Evolutionary conservation across 2,113 vertebrate genomes (phyloP), one percentile per base, ranked within the genome.

Genomic region (Corapipo altera): DNA sequence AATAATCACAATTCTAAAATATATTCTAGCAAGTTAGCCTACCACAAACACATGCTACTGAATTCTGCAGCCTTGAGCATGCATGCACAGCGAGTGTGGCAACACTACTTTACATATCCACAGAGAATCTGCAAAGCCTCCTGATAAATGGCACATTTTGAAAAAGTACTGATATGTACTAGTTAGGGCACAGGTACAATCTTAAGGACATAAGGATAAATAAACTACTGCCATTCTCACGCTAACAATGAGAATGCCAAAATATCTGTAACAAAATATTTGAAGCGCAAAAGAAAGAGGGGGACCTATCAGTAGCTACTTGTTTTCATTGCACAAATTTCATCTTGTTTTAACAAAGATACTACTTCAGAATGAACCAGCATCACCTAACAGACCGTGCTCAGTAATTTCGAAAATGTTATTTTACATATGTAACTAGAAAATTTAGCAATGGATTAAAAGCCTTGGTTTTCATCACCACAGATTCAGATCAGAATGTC

Each of bases 41-140:
- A 85, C 55, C 87, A 89, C 89, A 91, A 81, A 88, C 95, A 77
- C 78, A 96, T 35, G 62, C 90, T 93, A 86, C 95, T 88, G 61
- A 92, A 96, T 95, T 92, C 87, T 96, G 95, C 93, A 83, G 96
- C 95, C 94, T 95, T 93, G 8, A 91, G 95, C 96, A 85, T 61
- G 76, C 93, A 94, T 14, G 72, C 83, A 91, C 92, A 94, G 96
- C 2, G 6, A 95, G 85, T 32, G 26, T 37, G 72, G 93, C 85
- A 89, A 81, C n/a, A 33, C 86, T 76, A 20, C 58, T 93, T 91
- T 93, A 88, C 97, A 91, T 51, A 96, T 82, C 96, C 95, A 97
- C 92, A 92, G 97, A 97, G 96, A 97, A 88, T 66, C 81, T 91
- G 72, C 88, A 91, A 82, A 85, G 84, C 57, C 88, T 96, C 73